A percentile compares a stretch with the other conserved stretches of the same genome.
Conservation (phyloP, 2,797 vertebrate genomes). For the Phrynocephalus vlangalii region DNA sequence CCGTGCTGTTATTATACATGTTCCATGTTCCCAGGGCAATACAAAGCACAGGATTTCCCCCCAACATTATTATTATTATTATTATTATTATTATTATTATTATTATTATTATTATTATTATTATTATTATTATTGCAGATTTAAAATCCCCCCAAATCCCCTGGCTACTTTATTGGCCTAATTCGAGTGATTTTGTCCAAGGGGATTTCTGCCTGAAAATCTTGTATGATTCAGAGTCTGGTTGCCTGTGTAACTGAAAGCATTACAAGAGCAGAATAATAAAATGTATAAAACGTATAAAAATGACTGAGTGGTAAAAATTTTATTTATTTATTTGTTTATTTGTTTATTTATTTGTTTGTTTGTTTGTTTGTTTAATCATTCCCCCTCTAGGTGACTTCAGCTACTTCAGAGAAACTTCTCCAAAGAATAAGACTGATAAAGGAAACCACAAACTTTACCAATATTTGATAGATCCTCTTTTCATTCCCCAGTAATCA, state of each 20-base stretch:
- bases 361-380: constrained; percentile 13
- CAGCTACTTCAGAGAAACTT: not conserved
- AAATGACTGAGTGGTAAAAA: constrained; percentile 39
- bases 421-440: constrained; percentile 40
- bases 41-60: not conserved
- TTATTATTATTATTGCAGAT: not conserved
- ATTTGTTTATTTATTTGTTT: constrained; percentile 19
- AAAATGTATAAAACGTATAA: constrained; percentile 20
- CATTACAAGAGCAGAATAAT: constrained; percentile 38
- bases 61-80: not conserved
- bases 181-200: not conserved
- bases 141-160: not conserved
- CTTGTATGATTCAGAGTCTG: constrained; percentile 10
- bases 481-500: constrained; percentile 51
- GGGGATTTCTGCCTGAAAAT: not conserved
- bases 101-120: not conserved
- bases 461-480: not conserved
- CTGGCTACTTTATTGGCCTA: not conserved
- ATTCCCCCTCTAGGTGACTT: constrained; percentile 15
- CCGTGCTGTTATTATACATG: not conserved
- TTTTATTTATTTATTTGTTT: not conserved
- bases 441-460: constrained; percentile 25
- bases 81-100: not conserved
- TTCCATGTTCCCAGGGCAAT: constrained; percentile 8
- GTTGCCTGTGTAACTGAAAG: constrained; percentile 37